These are phyloP conservation scores for Aplochiton taeniatus DNA, from an alignment of 2,797 vertebrate species.

Conservation along the genomic window DNA sequence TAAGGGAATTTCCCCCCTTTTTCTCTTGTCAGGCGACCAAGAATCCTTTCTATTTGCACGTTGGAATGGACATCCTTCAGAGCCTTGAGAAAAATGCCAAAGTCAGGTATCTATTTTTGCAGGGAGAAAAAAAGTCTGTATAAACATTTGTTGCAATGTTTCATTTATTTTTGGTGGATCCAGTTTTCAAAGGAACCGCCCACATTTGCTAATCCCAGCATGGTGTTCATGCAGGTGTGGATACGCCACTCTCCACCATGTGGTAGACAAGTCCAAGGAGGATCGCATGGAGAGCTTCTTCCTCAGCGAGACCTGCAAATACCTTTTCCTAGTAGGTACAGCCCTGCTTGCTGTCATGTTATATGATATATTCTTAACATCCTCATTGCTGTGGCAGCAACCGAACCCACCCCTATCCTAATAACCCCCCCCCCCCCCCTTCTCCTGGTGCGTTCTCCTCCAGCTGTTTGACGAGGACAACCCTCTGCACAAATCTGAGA, in stretches of 20 bases:
- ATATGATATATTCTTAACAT: neutral
- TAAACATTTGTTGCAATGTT: neutral
- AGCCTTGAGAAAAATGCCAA: conserved; percentile 96
- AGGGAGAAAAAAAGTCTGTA: neutral
- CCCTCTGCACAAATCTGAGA: conserved; percentile 90
- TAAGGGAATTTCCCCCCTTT: conserved; percentile 8
- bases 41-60: conserved; percentile 98
- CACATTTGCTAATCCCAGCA: neutral
- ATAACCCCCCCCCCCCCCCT: neutral
- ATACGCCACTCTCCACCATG: conserved; percentile 96
- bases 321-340: conserved; percentile 87
- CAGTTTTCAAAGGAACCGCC: neutral
- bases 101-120: conserved; percentile 80
- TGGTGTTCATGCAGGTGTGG: conserved; percentile 81
- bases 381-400: neutral
- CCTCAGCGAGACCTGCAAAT: conserved; percentile 99
- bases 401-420: neutral
- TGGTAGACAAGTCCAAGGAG: conserved; percentile 97
- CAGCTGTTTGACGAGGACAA: conserved; percentile 98
- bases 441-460: neutral
- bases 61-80: conserved; percentile 98
- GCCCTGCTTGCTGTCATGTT: neutral
- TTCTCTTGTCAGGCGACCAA: conserved; percentile 86
- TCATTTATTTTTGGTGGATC: neutral
- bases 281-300: conserved; percentile 99